Conservation (phyloP, 2,888 invertebrate genomes). For the Laspeyria flexula region DNA sequence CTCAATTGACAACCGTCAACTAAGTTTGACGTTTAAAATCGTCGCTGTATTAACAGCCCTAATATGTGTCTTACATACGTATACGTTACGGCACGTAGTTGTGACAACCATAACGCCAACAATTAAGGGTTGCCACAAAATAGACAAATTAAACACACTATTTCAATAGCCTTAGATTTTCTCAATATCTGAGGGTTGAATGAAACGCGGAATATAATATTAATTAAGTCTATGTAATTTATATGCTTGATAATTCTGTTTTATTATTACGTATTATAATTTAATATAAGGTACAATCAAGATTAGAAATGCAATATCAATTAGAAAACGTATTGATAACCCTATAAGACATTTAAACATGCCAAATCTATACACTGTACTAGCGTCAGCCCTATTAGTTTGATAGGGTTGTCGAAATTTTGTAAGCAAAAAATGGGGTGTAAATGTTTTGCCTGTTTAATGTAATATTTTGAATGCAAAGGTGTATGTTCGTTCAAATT, state of each 20-base stretch:
- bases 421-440: conserved; percentile 2
- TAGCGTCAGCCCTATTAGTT: conserved; percentile 7
- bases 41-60: too few relatives aligned
- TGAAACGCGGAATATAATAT: background rate
- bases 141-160: background rate
- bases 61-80: background rate
- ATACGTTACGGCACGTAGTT: background rate
- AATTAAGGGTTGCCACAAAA: background rate
- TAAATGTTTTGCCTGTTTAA: conserved; percentile 9
- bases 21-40: too few relatives aligned
- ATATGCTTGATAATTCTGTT: background rate
- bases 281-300: background rate
- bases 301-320: too few relatives aligned
- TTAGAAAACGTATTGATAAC: too few relatives aligned
- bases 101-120: background rate
- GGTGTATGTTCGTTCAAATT: conserved; percentile 16
- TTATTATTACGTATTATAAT: background rate
- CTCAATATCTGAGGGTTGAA: background rate
- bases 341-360: too few relatives aligned
- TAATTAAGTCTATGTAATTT: conserved; percentile 2
- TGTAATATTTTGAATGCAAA: conserved; percentile 13
- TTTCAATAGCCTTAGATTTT: background rate
- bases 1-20: background rate
- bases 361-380: background rate
- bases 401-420: conserved; percentile 8